Evolutionary conservation across 2,797 vertebrate genomes (phyloP).

Genomic region (Caiman crocodilus): DNA sequence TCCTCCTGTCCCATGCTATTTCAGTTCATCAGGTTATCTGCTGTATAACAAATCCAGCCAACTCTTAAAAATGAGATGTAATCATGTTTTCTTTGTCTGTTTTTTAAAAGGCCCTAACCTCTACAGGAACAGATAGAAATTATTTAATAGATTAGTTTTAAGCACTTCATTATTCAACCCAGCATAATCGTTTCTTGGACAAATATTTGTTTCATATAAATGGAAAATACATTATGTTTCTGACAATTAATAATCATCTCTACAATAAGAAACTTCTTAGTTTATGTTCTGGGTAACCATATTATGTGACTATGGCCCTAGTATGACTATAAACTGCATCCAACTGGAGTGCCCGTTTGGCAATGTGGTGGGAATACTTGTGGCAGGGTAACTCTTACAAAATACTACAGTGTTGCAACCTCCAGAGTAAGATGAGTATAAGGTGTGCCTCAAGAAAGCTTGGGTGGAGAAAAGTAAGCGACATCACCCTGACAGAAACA

Average conservation of each 20-base stretch:
- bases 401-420: too few relatives aligned
- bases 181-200: background rate
- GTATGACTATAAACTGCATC: too few relatives aligned
- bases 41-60: background rate
- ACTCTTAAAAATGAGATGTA: background rate
- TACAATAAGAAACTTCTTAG: slow-evolving; percentile 1
- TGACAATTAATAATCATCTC: slow-evolving; percentile 39
- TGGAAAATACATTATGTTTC: slow-evolving; percentile 10
- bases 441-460: too few relatives aligned
- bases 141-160: slow-evolving; percentile 2
- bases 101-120: background rate
- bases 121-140: background rate
- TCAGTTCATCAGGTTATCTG: background rate
- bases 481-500: too few relatives aligned
- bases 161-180: slow-evolving; percentile 13
- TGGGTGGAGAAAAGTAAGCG: too few relatives aligned
- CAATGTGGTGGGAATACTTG: too few relatives aligned
- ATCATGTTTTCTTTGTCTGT: background rate
- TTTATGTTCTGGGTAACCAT: too few relatives aligned
- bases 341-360: too few relatives aligned
- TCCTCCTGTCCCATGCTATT: background rate
- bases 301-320: slow-evolving; percentile 3
- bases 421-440: too few relatives aligned
- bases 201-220: slow-evolving; percentile 43
- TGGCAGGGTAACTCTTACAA: too few relatives aligned